These are phyloP conservation scores for Eleutherodactylus coqui DNA, from an alignment of 2,797 vertebrate genomes.

Conservation along the genomic window DNA sequence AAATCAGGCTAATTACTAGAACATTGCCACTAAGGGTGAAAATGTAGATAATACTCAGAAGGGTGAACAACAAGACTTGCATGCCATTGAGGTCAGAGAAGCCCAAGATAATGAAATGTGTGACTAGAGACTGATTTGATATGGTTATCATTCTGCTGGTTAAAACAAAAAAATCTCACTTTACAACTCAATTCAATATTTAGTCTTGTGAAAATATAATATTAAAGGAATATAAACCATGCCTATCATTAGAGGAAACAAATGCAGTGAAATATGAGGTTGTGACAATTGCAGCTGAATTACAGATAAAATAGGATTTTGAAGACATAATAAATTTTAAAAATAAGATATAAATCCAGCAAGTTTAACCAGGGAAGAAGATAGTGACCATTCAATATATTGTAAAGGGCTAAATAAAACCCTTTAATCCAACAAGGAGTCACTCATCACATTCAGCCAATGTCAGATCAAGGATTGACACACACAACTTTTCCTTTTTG, in stretches of 20 bases:
- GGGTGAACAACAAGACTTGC: slow-evolving; percentile 50
- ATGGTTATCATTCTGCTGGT: not conserved
- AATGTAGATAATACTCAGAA: slow-evolving; percentile 62
- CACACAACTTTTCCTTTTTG: not conserved
- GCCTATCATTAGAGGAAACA: too few species aligned
- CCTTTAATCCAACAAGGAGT: too few species aligned
- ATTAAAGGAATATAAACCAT: not conserved
- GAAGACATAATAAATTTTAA: too few species aligned
- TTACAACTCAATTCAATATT: not conserved
- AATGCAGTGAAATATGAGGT: too few species aligned
- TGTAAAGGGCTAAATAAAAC: too few species aligned
- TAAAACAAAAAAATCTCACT: not conserved
- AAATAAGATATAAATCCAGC: too few species aligned
- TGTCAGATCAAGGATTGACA: too few species aligned
- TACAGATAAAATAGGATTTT: too few species aligned
- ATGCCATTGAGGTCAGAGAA: slow-evolving; percentile 30
- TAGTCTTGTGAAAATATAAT: not conserved
- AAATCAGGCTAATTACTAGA: slow-evolving; percentile 65
- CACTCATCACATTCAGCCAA: too few species aligned
- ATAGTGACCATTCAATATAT: too few species aligned
- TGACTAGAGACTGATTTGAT: slow-evolving; percentile 40
- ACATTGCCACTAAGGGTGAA: slow-evolving; percentile 63
- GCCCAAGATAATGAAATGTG: slow-evolving; percentile 51
- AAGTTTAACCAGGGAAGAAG: too few species aligned
- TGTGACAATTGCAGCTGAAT: too few species aligned